Evolutionary conservation across 2,797 vertebrate species (phyloP).

Genomic region (Cynodonichthys magdalenae): DNA sequence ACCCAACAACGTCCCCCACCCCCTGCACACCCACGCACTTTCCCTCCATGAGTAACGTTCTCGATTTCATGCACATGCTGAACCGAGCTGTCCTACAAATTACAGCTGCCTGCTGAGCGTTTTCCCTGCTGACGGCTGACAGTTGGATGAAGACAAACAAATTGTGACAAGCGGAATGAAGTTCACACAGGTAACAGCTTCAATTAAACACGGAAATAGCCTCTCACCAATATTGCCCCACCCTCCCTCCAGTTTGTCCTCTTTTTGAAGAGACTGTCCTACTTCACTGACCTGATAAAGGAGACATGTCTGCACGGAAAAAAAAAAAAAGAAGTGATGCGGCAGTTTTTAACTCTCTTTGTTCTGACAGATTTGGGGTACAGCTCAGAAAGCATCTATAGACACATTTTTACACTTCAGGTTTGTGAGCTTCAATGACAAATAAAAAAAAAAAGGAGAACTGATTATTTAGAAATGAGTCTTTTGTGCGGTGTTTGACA

Average conservation of each 20-base stretch:
- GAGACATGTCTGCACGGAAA: slow-evolving; percentile 35
- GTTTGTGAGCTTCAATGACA: not conserved
- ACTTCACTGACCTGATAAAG: slow-evolving; percentile 75
- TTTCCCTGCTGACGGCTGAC: slow-evolving; percentile 22
- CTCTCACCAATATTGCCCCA: slow-evolving; percentile 59
- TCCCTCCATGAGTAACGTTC: slow-evolving; percentile 42
- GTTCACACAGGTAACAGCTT: slow-evolving; percentile 49
- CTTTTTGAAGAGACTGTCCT: slow-evolving; percentile 63
- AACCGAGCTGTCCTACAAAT: slow-evolving; percentile 33
- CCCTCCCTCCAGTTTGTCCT: slow-evolving; percentile 45
- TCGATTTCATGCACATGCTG: slow-evolving; percentile 48
- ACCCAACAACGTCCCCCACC: not conserved
- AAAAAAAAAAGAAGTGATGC: slow-evolving; percentile 41
- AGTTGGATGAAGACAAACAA: slow-evolving; percentile 50
- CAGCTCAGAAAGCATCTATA: not conserved
- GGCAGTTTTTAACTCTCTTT: slow-evolving; percentile 43
- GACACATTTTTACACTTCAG: not conserved
- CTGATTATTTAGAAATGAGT: not conserved
- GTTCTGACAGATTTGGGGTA: slow-evolving; percentile 10
- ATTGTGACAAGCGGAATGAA: slow-evolving; percentile 48
- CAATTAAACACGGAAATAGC: slow-evolving; percentile 64
- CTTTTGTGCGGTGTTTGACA: slow-evolving; percentile 2
- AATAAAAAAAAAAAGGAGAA: not conserved
- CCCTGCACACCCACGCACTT: slow-evolving; percentile 13
- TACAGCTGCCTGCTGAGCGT: slow-evolving; percentile 46